phyloP scores from a whole-genome alignment of 1,140 invertebrate species.

The Polypedilum pembai region DNA sequence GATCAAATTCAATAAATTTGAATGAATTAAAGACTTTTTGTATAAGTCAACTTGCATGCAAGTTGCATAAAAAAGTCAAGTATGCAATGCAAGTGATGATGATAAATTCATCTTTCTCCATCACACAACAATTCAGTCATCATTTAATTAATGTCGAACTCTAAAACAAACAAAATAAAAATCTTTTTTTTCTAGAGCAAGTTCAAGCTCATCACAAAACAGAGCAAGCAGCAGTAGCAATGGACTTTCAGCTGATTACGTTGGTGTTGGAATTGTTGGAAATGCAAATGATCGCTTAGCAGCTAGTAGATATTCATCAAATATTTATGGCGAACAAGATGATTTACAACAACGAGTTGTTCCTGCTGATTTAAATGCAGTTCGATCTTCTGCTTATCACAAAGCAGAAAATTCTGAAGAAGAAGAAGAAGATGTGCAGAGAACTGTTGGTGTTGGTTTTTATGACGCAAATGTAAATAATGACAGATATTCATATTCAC shows the following conservation, averaged over 20 bases:
- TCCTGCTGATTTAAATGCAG: background rate
- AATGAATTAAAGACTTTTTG: too few species aligned
- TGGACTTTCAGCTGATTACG: constrained; percentile 12
- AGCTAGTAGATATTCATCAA: background rate
- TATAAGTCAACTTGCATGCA: too few species aligned
- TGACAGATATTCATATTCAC: background rate
- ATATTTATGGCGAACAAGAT: background rate
- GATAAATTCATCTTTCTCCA: too few species aligned
- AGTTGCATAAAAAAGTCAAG: too few species aligned
- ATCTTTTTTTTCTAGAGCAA: background rate
- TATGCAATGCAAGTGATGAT: too few species aligned
- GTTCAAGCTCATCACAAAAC: background rate
- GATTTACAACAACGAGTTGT: background rate
- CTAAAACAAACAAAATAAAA: background rate
- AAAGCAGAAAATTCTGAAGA: background rate
- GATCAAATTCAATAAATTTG: too few species aligned
- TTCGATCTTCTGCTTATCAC: constrained; percentile 13
- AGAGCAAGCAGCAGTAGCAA: background rate
- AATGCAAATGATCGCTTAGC: background rate
- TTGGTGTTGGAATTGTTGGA: constrained; percentile 28
- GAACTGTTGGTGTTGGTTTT: background rate
- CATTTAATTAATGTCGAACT: too few species aligned
- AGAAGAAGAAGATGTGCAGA: constrained; percentile 17
- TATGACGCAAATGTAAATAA: background rate
- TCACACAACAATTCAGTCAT: too few species aligned